These are phyloP conservation scores for Anomalospiza imberbis DNA, from an alignment of 2,797 vertebrate species.

Conservation along the genomic window DNA sequence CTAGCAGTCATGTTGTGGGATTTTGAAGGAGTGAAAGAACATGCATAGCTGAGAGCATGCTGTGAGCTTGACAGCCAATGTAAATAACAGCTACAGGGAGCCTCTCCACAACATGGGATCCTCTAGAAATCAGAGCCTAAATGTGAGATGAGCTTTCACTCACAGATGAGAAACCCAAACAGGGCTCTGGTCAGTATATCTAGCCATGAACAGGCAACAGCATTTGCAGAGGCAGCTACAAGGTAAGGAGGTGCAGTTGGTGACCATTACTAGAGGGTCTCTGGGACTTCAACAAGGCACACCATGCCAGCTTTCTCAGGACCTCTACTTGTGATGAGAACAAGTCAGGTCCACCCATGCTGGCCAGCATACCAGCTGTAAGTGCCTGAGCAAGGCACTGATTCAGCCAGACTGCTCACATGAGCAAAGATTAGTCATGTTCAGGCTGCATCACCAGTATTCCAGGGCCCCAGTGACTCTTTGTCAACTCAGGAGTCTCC, in stretches of 20 bases:
- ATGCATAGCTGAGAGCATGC: background rate
- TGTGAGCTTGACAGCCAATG: background rate
- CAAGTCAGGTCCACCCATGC: background rate
- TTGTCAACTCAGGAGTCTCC: background rate
- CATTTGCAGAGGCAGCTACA: background rate
- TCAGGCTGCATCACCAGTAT: background rate
- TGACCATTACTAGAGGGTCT: background rate
- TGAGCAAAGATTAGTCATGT: background rate
- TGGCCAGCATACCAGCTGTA: background rate
- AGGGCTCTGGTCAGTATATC: background rate
- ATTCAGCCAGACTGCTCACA: background rate
- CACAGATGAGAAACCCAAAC: background rate
- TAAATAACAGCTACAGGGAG: background rate
- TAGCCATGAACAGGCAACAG: background rate
- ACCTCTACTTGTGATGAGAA: background rate
- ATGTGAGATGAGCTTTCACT: background rate
- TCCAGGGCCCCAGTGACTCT: background rate
- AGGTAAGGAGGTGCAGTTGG: background rate
- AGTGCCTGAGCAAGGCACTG: background rate
- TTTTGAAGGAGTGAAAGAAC: background rate
- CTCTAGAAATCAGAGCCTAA: background rate
- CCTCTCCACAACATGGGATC: background rate
- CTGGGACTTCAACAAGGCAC: background rate
- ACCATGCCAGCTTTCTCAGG: background rate
- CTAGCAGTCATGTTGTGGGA: background rate